phyloP scores from a whole-genome alignment of 2,113 vertebrate species.

The Trogon surrucura region DNA sequence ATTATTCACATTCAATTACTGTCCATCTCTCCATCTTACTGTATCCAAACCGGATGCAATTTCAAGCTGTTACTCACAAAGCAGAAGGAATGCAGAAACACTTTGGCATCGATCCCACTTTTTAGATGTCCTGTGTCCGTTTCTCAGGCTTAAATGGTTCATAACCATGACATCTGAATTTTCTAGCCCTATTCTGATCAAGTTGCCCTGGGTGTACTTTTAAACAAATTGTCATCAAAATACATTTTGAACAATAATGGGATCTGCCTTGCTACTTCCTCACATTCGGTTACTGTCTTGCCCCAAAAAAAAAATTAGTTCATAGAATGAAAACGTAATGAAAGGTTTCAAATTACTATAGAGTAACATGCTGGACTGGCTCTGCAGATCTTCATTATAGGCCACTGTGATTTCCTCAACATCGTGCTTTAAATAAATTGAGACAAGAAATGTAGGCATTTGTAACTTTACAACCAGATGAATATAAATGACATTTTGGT shows the following conservation, averaged over 20 bases:
- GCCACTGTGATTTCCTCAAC: not conserved
- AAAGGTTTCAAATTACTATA: slow-evolving; percentile 46
- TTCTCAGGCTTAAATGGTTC: slow-evolving; percentile 41
- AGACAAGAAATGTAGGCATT: slow-evolving; percentile 23
- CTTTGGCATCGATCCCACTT: slow-evolving; percentile 34
- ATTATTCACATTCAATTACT: slow-evolving; percentile 65
- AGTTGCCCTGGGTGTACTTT: not conserved
- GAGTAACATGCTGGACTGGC: not conserved
- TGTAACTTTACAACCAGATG: not conserved
- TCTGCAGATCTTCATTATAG: slow-evolving; percentile 2
- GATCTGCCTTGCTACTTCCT: slow-evolving; percentile 3
- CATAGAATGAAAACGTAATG: slow-evolving; percentile 1
- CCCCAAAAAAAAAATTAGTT: slow-evolving; percentile 43
- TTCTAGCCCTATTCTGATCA: slow-evolving; percentile 13
- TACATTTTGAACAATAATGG: not conserved
- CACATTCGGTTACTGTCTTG: not conserved
- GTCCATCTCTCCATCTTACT: slow-evolving; percentile 58
- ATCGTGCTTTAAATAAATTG: slow-evolving; percentile 20
- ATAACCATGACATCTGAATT: not conserved
- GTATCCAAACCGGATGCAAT: slow-evolving; percentile 58
- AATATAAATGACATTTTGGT: slow-evolving; percentile 28
- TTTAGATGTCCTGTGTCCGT: not conserved
- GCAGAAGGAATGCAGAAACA: slow-evolving; percentile 29
- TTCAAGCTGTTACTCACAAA: slow-evolving; percentile 63
- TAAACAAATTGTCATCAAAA: slow-evolving; percentile 7